Conservation (phyloP, 2,797 vertebrate species). For the Gallinago nigripennis region DNA sequence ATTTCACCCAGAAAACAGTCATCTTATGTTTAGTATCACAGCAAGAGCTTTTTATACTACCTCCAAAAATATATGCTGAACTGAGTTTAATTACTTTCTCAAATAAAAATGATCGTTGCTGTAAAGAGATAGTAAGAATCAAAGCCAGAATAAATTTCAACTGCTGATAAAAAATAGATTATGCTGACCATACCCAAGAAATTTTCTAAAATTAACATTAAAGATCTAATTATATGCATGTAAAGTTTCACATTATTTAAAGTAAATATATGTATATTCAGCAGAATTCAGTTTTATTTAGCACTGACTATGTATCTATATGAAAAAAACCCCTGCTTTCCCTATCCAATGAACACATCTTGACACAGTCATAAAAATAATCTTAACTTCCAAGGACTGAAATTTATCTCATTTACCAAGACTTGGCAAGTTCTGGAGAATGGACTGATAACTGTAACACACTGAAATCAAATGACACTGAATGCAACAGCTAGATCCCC, state of each 20-base stretch:
- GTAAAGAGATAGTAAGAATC: not conserved
- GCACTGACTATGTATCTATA: not conserved
- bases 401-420: not conserved
- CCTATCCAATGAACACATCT: not conserved
- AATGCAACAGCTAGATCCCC: not conserved
- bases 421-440: not conserved
- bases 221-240: not conserved
- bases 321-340: not conserved
- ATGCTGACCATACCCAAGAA: slow-evolving; percentile 19
- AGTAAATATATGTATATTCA: slow-evolving; percentile 4
- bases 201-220: slow-evolving; percentile 19
- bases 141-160: slow-evolving; percentile 3
- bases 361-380: not conserved
- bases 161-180: slow-evolving; percentile 4
- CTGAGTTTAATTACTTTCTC: slow-evolving; percentile 12
- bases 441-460: not conserved
- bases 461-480: not conserved
- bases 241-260: slow-evolving; percentile 8
- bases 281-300: slow-evolving; percentile 8
- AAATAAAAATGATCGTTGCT: not conserved
- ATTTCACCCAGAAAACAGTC: slow-evolving; percentile 8
- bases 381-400: not conserved
- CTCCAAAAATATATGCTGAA: slow-evolving; percentile 20
- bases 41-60: slow-evolving; percentile 8
- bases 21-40: not conserved